Percentiles rank a stretch among this genome's conserved stretches.
Conservation (phyloP, 2,888 invertebrate genomes). For the Nomada fucata region DNA sequence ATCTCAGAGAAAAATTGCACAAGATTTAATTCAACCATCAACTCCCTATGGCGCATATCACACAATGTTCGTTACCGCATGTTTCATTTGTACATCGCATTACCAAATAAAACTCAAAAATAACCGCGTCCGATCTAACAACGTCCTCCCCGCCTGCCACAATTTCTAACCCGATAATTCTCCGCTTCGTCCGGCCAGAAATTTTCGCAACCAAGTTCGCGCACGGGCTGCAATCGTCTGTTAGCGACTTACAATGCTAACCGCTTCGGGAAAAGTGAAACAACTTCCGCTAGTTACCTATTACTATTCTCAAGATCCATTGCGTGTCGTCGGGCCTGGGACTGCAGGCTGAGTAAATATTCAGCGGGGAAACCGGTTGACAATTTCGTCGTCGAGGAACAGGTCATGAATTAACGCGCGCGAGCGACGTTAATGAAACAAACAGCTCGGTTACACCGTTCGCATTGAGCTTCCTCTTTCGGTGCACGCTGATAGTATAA, state of each 20-base stretch:
- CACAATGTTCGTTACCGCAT: too few relatives aligned
- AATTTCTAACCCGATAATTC: not conserved
- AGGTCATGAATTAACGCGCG: slow-evolving; percentile 9
- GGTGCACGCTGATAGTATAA: slow-evolving; percentile 29
- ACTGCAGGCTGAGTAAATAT: slow-evolving; percentile 17
- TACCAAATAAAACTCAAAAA: not conserved
- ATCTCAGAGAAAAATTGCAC: too few relatives aligned
- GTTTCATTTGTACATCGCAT: not conserved
- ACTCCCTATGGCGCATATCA: too few relatives aligned
- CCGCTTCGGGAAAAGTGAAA: not conserved
- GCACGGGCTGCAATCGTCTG: not conserved
- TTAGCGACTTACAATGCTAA: not conserved
- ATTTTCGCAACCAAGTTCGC: not conserved
- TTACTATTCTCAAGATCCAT: slow-evolving; percentile 19
- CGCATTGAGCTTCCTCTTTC: slow-evolving; percentile 52
- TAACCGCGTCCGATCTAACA: not conserved
- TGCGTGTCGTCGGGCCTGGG: not conserved
- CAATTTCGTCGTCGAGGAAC: slow-evolving; percentile 8
- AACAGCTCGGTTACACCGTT: slow-evolving; percentile 32
- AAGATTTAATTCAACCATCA: too few relatives aligned
- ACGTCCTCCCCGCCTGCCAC: not conserved
- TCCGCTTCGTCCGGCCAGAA: too few relatives aligned
- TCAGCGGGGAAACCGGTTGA: not conserved
- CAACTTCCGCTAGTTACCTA: slow-evolving; percentile 1
- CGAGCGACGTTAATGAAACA: slow-evolving; percentile 54